phyloP scores from a whole-genome alignment of 2,113 vertebrate genomes.

The Enhydra lutris region DNA sequence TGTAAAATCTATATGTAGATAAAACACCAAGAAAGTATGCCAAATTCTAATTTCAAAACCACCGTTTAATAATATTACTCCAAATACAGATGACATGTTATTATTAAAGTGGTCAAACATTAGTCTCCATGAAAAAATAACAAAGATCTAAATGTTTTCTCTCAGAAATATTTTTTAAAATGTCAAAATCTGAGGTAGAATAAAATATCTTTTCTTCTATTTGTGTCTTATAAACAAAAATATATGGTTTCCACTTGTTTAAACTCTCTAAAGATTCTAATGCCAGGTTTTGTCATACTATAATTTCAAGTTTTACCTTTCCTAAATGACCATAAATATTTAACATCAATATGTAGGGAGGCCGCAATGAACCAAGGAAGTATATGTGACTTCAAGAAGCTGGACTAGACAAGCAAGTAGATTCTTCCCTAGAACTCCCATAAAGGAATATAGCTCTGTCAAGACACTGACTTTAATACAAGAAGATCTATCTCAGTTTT shows the following conservation, averaged over 20 bases:
- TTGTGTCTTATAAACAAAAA: neutral
- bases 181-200: neutral
- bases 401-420: neutral
- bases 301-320: neutral
- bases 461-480: neutral
- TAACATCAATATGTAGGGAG: neutral
- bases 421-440: neutral
- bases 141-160: neutral
- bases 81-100: neutral
- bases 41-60: neutral
- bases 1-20: neutral
- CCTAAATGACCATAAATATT: neutral
- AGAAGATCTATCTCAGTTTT: neutral
- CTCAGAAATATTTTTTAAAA: neutral
- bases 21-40: neutral
- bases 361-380: neutral
- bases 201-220: neutral
- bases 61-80: neutral
- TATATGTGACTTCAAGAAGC: neutral
- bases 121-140: neutral
- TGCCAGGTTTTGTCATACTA: neutral
- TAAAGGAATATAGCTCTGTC: neutral
- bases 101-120: neutral
- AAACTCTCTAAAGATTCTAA: neutral
- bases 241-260: neutral